phyloP scores from a whole-genome alignment of 1,140 invertebrate genomes.

The Antheraea pernyi region DNA sequence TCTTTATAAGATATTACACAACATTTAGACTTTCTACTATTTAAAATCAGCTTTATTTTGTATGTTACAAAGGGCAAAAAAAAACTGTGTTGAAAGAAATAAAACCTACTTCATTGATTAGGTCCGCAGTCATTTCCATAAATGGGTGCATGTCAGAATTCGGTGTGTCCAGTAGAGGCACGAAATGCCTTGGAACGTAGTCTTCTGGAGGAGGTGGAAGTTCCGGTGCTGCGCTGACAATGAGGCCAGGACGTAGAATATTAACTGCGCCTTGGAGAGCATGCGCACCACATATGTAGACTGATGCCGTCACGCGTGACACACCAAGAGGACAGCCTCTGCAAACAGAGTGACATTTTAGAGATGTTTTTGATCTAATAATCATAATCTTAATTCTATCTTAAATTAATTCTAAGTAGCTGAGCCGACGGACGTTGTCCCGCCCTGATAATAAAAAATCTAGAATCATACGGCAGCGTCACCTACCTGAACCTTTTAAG shows the following conservation, averaged over 20 bases:
- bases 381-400: background rate
- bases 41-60: too few species aligned
- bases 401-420: too few species aligned
- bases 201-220: conserved; percentile 87
- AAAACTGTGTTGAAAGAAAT: background rate
- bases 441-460: too few species aligned
- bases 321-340: conserved; percentile 70
- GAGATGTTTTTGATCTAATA: background rate
- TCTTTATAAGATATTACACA: too few species aligned
- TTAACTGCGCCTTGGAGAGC: conserved; percentile 65
- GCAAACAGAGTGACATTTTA: conserved; percentile 3
- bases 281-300: conserved; percentile 72
- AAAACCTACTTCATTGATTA: conserved; percentile 82
- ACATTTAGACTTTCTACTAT: too few species aligned
- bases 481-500: too few species aligned
- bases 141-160: conserved; percentile 84
- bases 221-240: conserved; percentile 91
- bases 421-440: too few species aligned
- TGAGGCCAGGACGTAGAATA: conserved; percentile 61
- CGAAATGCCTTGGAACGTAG: conserved; percentile 80
- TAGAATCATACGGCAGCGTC: too few species aligned
- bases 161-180: conserved; percentile 86
- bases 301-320: conserved; percentile 54
- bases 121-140: conserved; percentile 88
- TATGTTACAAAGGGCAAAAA: background rate